Conservation (phyloP, 1,140 invertebrate species). For the Drosophila truncata region DNA sequence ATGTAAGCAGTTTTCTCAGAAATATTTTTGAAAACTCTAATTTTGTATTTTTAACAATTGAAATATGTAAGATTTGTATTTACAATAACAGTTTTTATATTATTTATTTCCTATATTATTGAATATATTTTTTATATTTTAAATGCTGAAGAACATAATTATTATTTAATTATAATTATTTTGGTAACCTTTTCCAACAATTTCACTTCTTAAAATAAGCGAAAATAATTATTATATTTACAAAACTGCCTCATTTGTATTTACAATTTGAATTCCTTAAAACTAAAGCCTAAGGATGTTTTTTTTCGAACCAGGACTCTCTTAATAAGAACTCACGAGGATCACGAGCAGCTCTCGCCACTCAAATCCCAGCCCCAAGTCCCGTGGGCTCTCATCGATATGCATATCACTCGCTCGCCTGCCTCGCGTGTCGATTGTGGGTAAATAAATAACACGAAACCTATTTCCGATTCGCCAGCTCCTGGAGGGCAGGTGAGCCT, state of each 20-base stretch:
- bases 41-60: background rate
- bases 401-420: constrained; percentile 73
- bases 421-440: constrained; percentile 80
- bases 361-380: background rate
- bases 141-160: background rate
- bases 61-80: background rate
- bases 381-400: constrained; percentile 63
- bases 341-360: constrained; percentile 20
- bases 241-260: background rate
- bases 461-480: constrained; percentile 66
- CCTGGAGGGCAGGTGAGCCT: constrained; percentile 3
- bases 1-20: too few relatives aligned
- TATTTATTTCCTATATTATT: background rate
- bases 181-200: background rate
- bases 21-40: too few relatives aligned
- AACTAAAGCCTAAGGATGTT: background rate
- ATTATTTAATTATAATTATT: too few relatives aligned
- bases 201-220: background rate
- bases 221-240: background rate
- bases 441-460: constrained; percentile 84
- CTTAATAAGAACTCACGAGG: constrained; percentile 4
- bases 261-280: too few relatives aligned
- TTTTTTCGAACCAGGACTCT: background rate
- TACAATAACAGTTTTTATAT: background rate
- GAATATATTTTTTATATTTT: background rate